A percentile compares a stretch with the other conserved stretches of the same genome.
phyloP scores from a whole-genome alignment of 2,888 invertebrate species.

The Myopa tessellatipennis region DNA sequence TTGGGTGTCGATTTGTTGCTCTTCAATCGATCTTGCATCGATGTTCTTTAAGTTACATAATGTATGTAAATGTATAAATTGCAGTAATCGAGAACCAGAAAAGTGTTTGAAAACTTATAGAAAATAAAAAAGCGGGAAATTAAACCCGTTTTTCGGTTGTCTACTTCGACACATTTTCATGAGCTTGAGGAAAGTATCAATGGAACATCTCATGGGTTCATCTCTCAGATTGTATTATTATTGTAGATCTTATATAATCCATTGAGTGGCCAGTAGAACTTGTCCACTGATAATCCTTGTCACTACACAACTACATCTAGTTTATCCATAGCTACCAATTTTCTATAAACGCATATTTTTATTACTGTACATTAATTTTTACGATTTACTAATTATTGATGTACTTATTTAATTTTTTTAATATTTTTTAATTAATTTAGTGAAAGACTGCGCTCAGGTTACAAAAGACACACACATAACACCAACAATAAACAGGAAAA shows the following conservation, averaged over 20 bases:
- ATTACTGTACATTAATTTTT: not conserved
- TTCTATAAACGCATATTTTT: not conserved
- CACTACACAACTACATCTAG: not conserved
- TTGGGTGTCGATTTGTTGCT: too few relatives aligned
- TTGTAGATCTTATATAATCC: conserved; percentile 45
- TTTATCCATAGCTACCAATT: conserved; percentile 2
- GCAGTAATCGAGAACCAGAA: too few relatives aligned
- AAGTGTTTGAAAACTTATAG: too few relatives aligned
- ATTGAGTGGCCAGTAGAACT: conserved; percentile 31
- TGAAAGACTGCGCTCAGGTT: conserved; percentile 11
- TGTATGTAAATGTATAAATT: too few relatives aligned
- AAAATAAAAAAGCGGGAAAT: too few relatives aligned
- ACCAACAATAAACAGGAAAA: conserved; percentile 1
- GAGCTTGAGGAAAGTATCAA: too few relatives aligned
- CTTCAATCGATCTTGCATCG: too few relatives aligned
- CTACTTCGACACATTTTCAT: too few relatives aligned
- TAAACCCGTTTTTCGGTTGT: too few relatives aligned
- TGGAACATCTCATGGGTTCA: too few relatives aligned
- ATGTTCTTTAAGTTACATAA: too few relatives aligned
- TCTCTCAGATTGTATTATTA: not conserved
- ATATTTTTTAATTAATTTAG: conserved; percentile 27
- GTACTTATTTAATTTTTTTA: conserved; percentile 21
- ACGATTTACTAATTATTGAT: too few relatives aligned
- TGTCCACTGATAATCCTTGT: conserved; percentile 30
- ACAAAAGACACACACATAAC: conserved; percentile 1